These are phyloP conservation scores for Acrossocheilus fasciatus DNA, from an alignment of 2,797 vertebrate genomes.

Conservation along the genomic window DNA sequence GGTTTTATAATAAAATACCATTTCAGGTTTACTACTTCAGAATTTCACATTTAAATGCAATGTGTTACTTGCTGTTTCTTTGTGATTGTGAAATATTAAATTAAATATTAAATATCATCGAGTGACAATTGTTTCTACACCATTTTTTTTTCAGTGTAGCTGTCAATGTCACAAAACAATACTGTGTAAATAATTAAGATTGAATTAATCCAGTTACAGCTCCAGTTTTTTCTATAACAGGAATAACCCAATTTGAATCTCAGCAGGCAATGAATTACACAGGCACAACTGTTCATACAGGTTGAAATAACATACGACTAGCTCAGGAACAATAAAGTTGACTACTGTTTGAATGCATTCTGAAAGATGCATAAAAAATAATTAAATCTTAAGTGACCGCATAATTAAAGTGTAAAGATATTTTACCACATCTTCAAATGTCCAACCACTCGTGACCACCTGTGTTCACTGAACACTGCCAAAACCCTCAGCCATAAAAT, in stretches of 20 bases:
- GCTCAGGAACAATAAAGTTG: background rate
- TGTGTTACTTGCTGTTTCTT: background rate
- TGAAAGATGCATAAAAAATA: background rate
- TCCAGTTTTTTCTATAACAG: background rate
- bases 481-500: slow-evolving; percentile 9
- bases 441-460: background rate
- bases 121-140: no score
- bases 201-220: background rate
- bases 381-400: background rate
- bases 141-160: background rate
- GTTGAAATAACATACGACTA: background rate
- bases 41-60: background rate
- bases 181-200: background rate
- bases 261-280: slow-evolving; percentile 17
- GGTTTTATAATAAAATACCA: no score
- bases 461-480: slow-evolving; percentile 20
- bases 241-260: background rate
- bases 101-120: background rate
- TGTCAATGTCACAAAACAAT: background rate
- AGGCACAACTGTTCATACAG: background rate
- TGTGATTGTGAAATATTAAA: background rate
- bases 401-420: background rate
- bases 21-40: background rate
- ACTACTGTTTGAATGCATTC: background rate
- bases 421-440: background rate